Base-by-base conservation (phyloP, 2,113 vertebrate genomes). In the Pitta sordida region DNA sequence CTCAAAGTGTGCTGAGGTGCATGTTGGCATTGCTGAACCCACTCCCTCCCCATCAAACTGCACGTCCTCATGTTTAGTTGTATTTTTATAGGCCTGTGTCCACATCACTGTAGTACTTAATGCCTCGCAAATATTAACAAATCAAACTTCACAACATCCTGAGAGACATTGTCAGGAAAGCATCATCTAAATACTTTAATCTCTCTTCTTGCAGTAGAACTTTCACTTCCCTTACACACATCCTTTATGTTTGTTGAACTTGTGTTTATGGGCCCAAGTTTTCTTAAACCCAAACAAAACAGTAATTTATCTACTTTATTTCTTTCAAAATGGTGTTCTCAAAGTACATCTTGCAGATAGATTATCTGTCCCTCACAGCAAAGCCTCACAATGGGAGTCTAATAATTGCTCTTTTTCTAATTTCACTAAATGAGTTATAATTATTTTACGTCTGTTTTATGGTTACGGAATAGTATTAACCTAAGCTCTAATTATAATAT, bases 401-500 rank as follows among this genome's bases (percentile, higher is more conserved):
- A 98, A 98, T 98, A 98, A 98, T 98, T 98, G 98, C 96, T 97
- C 96, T 96, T 98, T 98, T 98, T 97, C 98, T 98, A 98, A 98
- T 98, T 98, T 98, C 97, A 95, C 97, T 98, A 98, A 98, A 98
- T 98, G 98, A 98, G 97, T 98, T 98, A 98, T 98, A 98, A 98
- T 98, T 98, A 98, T 98, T 98, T 98, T 98, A 98, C 97, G 98
- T 98, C 98, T 98, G 96, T 98, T 98, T 98, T 98, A 98, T 98
- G 97, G 98, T 95, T 97, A 97, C 95, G 93, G 97, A 98, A 94
- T 96, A 97, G 98, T 98, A 97, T 97, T 97, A 98, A 98, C 98
- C 98, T 98, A 98, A 98, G 96, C 97, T 98, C 97, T 98, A 98
- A 98, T 98, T 98, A 98, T 97, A 98, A 98, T 96, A 96, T 96